A percentile compares a stretch with the other conserved stretches of the same genome.
Evolutionary conservation across 2,113 vertebrate genomes (phyloP).

Genomic region (Tiliqua scincoides): DNA sequence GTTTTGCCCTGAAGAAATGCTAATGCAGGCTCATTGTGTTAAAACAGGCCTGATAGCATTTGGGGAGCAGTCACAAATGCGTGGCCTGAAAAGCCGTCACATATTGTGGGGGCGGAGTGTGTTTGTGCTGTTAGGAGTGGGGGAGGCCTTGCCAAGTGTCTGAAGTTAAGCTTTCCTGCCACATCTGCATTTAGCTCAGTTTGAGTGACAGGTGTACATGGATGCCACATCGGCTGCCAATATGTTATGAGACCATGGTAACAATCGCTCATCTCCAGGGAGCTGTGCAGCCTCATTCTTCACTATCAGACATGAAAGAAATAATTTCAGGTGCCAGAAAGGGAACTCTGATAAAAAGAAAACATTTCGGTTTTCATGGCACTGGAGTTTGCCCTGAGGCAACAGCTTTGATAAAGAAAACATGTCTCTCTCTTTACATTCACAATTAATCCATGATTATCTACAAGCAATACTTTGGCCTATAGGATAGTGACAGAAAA

Average conservation of each 20-base stretch:
- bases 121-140: accelerated
- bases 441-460: slow-evolving; percentile 80
- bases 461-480: slow-evolving; percentile 69
- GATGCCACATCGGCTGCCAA: slow-evolving; percentile 80
- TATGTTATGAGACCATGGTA: slow-evolving; percentile 83
- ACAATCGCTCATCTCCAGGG: slow-evolving; percentile 84
- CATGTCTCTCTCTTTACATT: slow-evolving; percentile 77
- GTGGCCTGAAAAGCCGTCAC: slow-evolving; percentile 50
- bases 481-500: slow-evolving; percentile 56
- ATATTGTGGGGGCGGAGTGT: background rate
- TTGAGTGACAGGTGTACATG: slow-evolving; percentile 88
- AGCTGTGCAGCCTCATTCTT: slow-evolving; percentile 74
- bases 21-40: slow-evolving; percentile 57
- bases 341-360: slow-evolving; percentile 77
- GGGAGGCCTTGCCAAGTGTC: slow-evolving; percentile 14
- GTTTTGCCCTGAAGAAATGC: slow-evolving; percentile 80
- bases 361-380: slow-evolving; percentile 79
- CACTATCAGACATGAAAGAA: slow-evolving; percentile 85
- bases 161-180: slow-evolving; percentile 43
- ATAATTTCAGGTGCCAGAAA: slow-evolving; percentile 87
- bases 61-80: slow-evolving; percentile 61
- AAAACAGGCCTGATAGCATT: slow-evolving; percentile 57
- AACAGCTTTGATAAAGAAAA: slow-evolving; percentile 85
- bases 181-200: slow-evolving; percentile 66
- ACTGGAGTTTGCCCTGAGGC: slow-evolving; percentile 80